phyloP scores from a whole-genome alignment of 2,797 vertebrate species.

The Neosalanx taihuensis region DNA sequence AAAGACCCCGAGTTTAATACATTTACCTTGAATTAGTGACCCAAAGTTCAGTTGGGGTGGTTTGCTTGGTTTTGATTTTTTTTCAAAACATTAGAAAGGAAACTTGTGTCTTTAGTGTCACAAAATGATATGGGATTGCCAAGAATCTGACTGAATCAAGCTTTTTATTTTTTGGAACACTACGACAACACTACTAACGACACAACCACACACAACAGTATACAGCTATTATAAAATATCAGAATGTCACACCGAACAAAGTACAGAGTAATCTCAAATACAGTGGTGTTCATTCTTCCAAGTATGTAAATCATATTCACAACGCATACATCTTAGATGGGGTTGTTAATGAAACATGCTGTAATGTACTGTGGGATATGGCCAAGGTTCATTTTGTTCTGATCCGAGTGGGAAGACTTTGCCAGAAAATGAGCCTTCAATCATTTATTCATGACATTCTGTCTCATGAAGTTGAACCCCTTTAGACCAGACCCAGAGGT shows the following conservation, averaged over 20 bases:
- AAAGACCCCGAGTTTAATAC: no score
- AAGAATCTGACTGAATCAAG: no score
- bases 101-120: no score
- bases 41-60: no score
- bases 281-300: neutral
- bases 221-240: no score
- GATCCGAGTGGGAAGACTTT: conserved; percentile 42
- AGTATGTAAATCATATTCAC: neutral
- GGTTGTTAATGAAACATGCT: conserved; percentile 49
- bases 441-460: conserved; percentile 55
- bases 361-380: conserved; percentile 21
- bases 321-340: conserved; percentile 8
- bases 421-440: conserved; percentile 40
- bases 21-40: no score
- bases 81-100: no score
- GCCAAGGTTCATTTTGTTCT: conserved; percentile 27
- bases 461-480: conserved; percentile 29
- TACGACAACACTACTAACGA: no score
- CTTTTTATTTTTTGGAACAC: no score
- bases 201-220: no score
- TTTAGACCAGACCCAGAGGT: neutral
- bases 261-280: neutral
- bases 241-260: neutral
- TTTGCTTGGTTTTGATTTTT: no score
- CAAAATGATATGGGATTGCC: no score